Conservation (phyloP, 2,113 vertebrate genomes). For the Pseudonaja textilis region DNA sequence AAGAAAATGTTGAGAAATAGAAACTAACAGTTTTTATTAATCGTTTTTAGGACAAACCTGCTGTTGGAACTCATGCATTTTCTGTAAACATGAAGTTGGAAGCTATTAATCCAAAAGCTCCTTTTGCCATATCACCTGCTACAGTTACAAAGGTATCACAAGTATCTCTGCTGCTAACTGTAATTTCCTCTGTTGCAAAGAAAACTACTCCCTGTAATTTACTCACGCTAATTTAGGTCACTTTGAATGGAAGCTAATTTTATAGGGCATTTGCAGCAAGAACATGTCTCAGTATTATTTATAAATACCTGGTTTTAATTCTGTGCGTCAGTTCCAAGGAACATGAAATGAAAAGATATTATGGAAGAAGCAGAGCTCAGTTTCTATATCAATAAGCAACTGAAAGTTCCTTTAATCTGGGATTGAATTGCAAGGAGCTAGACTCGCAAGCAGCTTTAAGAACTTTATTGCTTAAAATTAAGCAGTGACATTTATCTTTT, state of each 20-base stretch:
- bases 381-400: not conserved
- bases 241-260: not conserved
- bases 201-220: not conserved
- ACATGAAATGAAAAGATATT: not conserved
- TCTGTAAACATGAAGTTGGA: constrained; percentile 94
- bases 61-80: constrained; percentile 82
- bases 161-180: not conserved
- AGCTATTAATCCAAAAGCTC: constrained; percentile 86
- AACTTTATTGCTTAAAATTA: not conserved
- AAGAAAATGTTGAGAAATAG: not conserved
- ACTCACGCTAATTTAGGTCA: not conserved
- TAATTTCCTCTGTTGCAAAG: not conserved
- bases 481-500: not conserved
- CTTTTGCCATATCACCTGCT: constrained; percentile 91
- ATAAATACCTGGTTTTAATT: not conserved
- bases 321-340: not conserved
- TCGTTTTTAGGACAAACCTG: constrained; percentile 83
- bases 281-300: not conserved
- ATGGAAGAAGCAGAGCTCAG: not conserved
- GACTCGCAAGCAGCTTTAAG: not conserved
- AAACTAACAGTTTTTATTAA: not conserved
- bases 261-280: not conserved
- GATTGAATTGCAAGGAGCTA: not conserved
- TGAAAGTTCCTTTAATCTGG: not conserved
- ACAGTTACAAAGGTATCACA: constrained; percentile 87